Conservation (phyloP, 2,113 vertebrate genomes). For the Corythoichthys haematopterus region DNA sequence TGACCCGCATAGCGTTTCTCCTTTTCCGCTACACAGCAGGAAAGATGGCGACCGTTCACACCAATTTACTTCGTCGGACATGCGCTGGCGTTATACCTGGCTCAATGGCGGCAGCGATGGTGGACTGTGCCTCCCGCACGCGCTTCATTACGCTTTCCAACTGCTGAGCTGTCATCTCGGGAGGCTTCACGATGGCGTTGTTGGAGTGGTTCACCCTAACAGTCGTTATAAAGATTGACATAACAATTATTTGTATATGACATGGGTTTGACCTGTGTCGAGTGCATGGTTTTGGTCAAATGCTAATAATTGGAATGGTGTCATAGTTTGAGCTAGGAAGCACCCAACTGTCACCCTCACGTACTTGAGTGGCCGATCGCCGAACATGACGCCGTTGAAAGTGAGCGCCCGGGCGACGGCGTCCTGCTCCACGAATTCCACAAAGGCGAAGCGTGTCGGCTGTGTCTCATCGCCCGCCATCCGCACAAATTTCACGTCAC, state of each 20-base stretch:
- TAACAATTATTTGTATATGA: background rate
- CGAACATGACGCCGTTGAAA: constrained; percentile 97
- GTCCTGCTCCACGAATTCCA: constrained; percentile 92
- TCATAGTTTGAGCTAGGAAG: background rate
- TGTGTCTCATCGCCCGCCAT: constrained; percentile 98
- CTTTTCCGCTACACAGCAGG: constrained; percentile 46
- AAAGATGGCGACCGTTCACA: background rate
- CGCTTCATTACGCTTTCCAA: constrained; percentile 96
- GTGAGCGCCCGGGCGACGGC: constrained; percentile 89
- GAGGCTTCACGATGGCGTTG: constrained; percentile 96
- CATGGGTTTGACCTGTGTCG: no score
- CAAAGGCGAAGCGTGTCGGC: constrained; percentile 92
- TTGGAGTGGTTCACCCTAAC: constrained; percentile 98
- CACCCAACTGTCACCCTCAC: constrained; percentile 22
- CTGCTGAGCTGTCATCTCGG: constrained; percentile 94
- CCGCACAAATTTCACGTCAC: constrained; percentile 93
- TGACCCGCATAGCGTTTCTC: constrained; percentile 74
- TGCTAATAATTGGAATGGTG: background rate
- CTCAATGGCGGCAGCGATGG: constrained; percentile 93
- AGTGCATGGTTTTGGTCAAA: no score
- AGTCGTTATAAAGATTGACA: background rate
- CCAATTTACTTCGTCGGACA: no score
- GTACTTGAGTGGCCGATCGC: constrained; percentile 94
- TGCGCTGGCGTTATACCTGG: constrained; percentile 71
- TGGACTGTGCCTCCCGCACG: constrained; percentile 90